phyloP scores from a whole-genome alignment of 2,797 vertebrate species.

The Tolypeutes matacus region DNA sequence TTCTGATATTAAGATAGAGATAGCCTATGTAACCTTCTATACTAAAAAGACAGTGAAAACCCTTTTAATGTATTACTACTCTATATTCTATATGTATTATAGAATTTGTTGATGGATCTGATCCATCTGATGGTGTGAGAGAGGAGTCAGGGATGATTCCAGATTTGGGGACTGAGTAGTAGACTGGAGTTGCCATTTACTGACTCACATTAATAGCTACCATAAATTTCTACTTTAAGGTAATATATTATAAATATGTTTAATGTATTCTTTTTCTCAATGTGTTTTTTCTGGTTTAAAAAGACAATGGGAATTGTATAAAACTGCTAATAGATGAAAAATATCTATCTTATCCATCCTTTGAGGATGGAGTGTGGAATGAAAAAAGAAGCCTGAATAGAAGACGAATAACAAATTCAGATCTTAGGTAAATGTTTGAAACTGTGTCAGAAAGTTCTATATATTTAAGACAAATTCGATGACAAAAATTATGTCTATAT shows the following conservation, averaged over 20 bases:
- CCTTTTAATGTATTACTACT: background rate
- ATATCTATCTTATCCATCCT: conserved; percentile 30
- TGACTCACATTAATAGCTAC: background rate
- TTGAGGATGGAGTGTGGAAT: background rate
- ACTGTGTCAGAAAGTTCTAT: conserved; percentile 14
- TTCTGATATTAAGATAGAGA: conserved; percentile 29
- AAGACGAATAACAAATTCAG: conserved; percentile 52
- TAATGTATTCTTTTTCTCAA: background rate
- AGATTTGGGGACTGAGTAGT: background rate
- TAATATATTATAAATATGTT: background rate
- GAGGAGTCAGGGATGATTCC: background rate
- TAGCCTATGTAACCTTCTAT: background rate
- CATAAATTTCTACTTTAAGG: conserved; percentile 25
- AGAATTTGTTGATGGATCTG: background rate
- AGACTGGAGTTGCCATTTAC: background rate
- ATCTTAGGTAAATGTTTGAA: conserved; percentile 26
- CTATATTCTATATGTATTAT: background rate
- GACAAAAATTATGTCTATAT: background rate
- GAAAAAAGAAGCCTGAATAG: background rate
- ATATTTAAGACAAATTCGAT: conserved; percentile 41
- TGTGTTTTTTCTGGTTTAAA: background rate
- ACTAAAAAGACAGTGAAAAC: conserved; percentile 2
- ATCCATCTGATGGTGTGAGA: background rate
- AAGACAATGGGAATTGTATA: background rate
- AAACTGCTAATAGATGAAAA: background rate